Conservation (phyloP, 2,113 vertebrate species). For the Cyanistes caeruleus region DNA sequence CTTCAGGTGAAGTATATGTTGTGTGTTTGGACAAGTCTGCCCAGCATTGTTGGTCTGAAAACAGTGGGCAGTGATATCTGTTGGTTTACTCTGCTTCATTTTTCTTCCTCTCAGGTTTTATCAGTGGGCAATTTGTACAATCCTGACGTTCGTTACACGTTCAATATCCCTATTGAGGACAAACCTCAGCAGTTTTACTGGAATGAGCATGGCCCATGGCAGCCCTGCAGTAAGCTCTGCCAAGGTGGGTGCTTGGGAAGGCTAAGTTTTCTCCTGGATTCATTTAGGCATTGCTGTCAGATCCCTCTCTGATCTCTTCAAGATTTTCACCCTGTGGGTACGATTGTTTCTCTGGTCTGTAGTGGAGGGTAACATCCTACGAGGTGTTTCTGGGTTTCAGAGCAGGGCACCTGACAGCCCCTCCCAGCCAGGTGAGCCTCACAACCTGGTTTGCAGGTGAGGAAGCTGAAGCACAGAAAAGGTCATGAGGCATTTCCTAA, state of each 20-base stretch:
- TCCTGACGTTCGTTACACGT: conserved; percentile 93
- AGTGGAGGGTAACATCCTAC: background rate
- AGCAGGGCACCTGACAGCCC: background rate
- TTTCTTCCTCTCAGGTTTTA: conserved; percentile 81
- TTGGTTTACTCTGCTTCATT: background rate
- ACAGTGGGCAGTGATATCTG: background rate
- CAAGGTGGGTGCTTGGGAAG: conserved; percentile 82
- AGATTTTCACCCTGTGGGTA: background rate
- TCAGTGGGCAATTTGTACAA: conserved; percentile 95
- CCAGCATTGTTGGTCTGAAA: background rate
- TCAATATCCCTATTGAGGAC: conserved; percentile 96
- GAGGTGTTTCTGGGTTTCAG: background rate
- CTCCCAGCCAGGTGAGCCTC: background rate
- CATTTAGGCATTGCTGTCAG: background rate
- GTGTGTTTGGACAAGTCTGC: background rate
- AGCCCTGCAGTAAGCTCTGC: conserved; percentile 92
- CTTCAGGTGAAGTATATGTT: conserved; percentile 85
- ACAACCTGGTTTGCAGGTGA: background rate
- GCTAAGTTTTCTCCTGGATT: background rate
- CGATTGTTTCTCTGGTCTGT: background rate
- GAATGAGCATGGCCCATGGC: conserved; percentile 94
- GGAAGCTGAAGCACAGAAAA: background rate
- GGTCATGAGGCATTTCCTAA: background rate
- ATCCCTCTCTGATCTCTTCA: background rate
- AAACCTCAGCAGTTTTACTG: conserved; percentile 93